Percentiles rank a stretch among this genome's conserved stretches.
Conservation (phyloP, 1,140 invertebrate genomes). For the Aphis craccivora region DNA sequence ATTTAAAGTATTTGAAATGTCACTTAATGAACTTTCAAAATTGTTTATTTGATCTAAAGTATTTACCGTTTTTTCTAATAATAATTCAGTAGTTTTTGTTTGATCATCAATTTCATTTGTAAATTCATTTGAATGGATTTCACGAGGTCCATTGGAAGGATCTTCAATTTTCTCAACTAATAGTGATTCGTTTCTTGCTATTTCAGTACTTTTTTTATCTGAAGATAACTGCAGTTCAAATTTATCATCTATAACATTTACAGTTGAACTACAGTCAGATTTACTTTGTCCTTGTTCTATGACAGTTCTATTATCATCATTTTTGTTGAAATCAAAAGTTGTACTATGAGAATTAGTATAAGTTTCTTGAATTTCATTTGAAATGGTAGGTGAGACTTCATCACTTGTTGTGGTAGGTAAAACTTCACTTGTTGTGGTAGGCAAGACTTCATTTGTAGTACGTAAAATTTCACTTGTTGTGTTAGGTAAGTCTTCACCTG, state of each 20-base stretch:
- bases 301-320: neutral
- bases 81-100: neutral
- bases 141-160: neutral
- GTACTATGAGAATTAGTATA: too few species aligned
- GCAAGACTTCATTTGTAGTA: too few species aligned
- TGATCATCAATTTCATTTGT: neutral
- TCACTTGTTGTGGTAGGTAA: neutral
- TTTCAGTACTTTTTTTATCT: neutral
- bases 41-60: neutral
- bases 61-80: slow-evolving; percentile 1
- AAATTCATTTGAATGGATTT: neutral
- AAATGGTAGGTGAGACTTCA: too few species aligned
- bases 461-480: neutral
- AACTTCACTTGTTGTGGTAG: neutral
- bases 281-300: neutral
- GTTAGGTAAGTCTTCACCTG: too few species aligned
- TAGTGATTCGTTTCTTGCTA: neutral
- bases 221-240: neutral
- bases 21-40: neutral
- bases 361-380: neutral
- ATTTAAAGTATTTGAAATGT: neutral
- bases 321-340: neutral
- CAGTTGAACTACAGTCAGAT: neutral
- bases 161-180: neutral
- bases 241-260: neutral